Conservation (phyloP, 1,140 invertebrate species). For the Lerema accius region DNA sequence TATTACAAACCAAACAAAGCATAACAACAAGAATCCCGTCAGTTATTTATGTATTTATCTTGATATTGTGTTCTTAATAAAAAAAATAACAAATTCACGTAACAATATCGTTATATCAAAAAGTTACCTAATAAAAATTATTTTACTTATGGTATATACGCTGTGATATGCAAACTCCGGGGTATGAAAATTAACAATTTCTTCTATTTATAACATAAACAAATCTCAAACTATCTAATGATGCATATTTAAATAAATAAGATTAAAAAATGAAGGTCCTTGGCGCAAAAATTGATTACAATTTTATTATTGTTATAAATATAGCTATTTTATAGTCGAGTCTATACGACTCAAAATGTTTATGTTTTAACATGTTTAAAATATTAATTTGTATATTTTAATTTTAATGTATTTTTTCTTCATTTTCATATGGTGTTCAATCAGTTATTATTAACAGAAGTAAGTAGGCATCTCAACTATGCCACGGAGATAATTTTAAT, state of each 20-base stretch:
- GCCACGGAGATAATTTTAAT: background rate
- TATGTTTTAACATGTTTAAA: too few relatives aligned
- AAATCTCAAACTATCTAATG: constrained; percentile 3
- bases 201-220: constrained; percentile 12
- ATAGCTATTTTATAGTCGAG: background rate
- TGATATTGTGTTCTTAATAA: constrained; percentile 25
- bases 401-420: too few relatives aligned
- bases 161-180: constrained; percentile 34
- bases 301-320: background rate
- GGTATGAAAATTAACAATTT: constrained; percentile 23
- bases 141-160: constrained; percentile 35
- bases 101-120: constrained; percentile 36
- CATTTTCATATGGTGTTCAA: too few relatives aligned
- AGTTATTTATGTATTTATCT: constrained; percentile 17
- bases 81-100: constrained; percentile 30
- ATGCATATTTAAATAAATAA: background rate
- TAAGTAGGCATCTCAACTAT: too few relatives aligned
- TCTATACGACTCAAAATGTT: background rate
- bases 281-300: background rate
- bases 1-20: constrained; percentile 23
- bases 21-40: constrained; percentile 21
- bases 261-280: background rate
- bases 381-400: too few relatives aligned
- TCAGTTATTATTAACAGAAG: too few relatives aligned
- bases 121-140: constrained; percentile 35